These are phyloP conservation scores for Macrosiphum euphorbiae DNA, from an alignment of 2,888 invertebrate species.

Conservation along the genomic window DNA sequence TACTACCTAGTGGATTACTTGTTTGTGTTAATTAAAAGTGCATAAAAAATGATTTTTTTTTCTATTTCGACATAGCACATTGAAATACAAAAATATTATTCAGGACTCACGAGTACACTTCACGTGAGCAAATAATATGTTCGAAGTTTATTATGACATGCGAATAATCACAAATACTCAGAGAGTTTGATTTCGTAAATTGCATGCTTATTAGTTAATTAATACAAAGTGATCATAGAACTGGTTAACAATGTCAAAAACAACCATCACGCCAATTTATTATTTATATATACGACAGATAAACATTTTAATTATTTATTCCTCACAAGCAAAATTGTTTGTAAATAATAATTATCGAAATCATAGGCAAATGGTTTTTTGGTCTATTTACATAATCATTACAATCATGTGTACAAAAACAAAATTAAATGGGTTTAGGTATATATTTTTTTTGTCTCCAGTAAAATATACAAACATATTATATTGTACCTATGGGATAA, in stretches of 20 bases:
- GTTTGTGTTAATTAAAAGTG: conserved; percentile 9
- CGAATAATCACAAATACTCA: not conserved
- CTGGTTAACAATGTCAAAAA: not conserved
- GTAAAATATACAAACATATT: not conserved
- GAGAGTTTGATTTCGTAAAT: not conserved
- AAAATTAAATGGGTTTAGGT: not conserved
- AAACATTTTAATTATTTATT: not conserved
- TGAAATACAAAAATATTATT: not conserved
- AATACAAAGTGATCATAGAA: not conserved
- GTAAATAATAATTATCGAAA: not conserved
- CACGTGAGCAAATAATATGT: not conserved
- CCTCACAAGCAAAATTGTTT: not conserved
- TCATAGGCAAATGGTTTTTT: not conserved
- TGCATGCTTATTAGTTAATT: not conserved
- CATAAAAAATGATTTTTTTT: not conserved
- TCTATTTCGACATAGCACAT: not conserved
- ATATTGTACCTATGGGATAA: not conserved
- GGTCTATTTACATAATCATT: not conserved
- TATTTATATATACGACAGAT: not conserved
- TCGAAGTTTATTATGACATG: not conserved
- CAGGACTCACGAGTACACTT: not conserved
- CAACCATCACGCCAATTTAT: not conserved
- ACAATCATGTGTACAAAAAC: not conserved
- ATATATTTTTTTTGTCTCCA: not conserved
- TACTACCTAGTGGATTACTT: not conserved